Evolutionary conservation across 1,140 invertebrate genomes (phyloP), one percentile per base, ranked within the genome.

Genomic region (Drosophila mojavensis): DNA sequence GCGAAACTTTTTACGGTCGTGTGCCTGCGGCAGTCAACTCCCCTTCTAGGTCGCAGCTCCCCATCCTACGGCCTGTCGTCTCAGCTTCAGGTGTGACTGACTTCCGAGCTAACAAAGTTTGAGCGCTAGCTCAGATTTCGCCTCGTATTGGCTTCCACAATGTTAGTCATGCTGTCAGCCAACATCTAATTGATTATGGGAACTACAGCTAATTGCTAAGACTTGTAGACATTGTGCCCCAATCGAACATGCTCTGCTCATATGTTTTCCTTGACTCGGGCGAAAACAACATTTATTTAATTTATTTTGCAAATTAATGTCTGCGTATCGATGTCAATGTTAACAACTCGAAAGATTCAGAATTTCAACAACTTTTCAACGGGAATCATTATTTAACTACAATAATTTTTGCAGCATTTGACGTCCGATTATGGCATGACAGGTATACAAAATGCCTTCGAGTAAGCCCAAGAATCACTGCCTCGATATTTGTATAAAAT

Each of bases 71-170:
- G 11, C 51, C 24, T 51, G 43, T 33, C 60, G 15, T 58, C 68
- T 47, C 59, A 58, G 43, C 72, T 72, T 59, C 54, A 85, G 78
- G 74, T 84, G 81, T 70, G 62, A 70, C 61, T 78, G 71, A 71
- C 66, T 78, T 50, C 36, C 70, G 64, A 68, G 33, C 5, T 43
- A 53, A 66, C 64, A 79, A 81, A 79, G 59, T 69, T 82, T 65
- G 64, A 81, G 70, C 7, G 50, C 64, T 61, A 39, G 81, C 70
- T 86, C 75, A 54, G 79, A 81, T 78, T 85, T 75, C 74, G 67
- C 20, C 7, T n/a, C 48, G 17, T 36, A 24, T 69, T 51, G 43
- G 10, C 11, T 28, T 26, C 10, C 47, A 50, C 43, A 51, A 66
- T 50, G 43, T 50, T 41, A 53, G 56, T 56, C 47, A 39, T 53